Evolutionary conservation across 2,113 vertebrate species (phyloP).

Genomic region (Prunella himalayana): DNA sequence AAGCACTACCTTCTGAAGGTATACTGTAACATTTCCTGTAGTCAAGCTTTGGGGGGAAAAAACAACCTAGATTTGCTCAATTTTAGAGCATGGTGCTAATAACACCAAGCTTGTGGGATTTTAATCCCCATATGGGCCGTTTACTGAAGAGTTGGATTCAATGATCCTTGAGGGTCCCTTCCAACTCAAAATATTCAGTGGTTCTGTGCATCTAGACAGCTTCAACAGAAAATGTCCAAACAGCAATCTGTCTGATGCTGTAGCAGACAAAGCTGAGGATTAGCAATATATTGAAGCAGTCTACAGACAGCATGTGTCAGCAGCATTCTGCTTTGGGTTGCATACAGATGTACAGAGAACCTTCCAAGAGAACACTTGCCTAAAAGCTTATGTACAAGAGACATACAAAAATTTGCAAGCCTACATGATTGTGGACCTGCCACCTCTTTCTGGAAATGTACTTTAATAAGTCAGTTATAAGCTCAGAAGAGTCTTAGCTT

Average conservation of each 20-base stretch:
- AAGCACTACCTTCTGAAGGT: neutral
- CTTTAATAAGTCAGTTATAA: neutral
- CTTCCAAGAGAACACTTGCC: neutral
- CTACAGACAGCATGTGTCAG: neutral
- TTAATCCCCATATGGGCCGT: fast-evolving
- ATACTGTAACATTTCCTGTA: neutral
- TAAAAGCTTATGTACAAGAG: neutral
- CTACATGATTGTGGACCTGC: neutral
- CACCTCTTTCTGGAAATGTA: neutral
- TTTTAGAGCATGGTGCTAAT: neutral
- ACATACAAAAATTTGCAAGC: neutral
- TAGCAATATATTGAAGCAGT: neutral
- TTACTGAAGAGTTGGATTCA: fast-evolving
- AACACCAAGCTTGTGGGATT: neutral
- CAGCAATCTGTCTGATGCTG: neutral
- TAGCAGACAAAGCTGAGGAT: neutral
- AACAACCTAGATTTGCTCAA: neutral
- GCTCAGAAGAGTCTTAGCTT: neutral
- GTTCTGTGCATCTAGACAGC: neutral
- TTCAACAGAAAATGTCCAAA: neutral
- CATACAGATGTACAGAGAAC: neutral
- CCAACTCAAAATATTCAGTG: neutral
- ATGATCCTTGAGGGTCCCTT: neutral
- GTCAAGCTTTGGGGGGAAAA: neutral
- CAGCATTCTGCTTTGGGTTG: neutral